phyloP scores from a whole-genome alignment of 2,113 vertebrate species.

The Marcusenius ussheri region DNA sequence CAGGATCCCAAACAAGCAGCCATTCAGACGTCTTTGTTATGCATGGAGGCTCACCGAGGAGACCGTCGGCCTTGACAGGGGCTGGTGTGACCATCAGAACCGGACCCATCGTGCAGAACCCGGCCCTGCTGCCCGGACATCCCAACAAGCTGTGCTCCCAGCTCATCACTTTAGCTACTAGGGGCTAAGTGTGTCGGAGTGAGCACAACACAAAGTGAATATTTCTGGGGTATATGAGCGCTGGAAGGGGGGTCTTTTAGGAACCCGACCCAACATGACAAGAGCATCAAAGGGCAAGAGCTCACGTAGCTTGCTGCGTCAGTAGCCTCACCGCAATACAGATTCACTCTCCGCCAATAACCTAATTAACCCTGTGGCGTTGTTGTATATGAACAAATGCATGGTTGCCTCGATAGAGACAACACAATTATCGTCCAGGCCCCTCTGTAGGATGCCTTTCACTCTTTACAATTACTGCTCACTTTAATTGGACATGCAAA shows the following conservation, averaged over 20 bases:
- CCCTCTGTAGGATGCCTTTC: background rate
- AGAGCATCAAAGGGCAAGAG: background rate
- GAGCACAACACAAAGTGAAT: background rate
- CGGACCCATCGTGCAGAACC: background rate
- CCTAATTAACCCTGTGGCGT: conserved; percentile 1
- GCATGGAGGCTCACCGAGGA: background rate
- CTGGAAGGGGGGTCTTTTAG: background rate
- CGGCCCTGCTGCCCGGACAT: background rate
- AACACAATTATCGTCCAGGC: background rate
- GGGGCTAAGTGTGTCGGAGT: background rate
- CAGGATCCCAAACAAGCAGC: background rate
- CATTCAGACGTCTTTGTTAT: background rate
- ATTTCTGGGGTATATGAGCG: background rate
- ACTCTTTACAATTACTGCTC: background rate
- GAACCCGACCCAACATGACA: background rate
- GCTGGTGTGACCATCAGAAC: background rate
- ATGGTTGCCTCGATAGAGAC: background rate
- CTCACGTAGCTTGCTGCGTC: background rate
- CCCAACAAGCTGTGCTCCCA: background rate
- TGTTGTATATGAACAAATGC: background rate
- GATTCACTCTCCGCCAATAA: conserved; percentile 5
- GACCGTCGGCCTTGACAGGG: background rate
- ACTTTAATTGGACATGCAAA: conserved; percentile 16
- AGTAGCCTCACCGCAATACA: background rate
- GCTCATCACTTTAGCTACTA: background rate